phyloP scores from a whole-genome alignment of 2,113 vertebrate genomes.

The Chloebia gouldiae region DNA sequence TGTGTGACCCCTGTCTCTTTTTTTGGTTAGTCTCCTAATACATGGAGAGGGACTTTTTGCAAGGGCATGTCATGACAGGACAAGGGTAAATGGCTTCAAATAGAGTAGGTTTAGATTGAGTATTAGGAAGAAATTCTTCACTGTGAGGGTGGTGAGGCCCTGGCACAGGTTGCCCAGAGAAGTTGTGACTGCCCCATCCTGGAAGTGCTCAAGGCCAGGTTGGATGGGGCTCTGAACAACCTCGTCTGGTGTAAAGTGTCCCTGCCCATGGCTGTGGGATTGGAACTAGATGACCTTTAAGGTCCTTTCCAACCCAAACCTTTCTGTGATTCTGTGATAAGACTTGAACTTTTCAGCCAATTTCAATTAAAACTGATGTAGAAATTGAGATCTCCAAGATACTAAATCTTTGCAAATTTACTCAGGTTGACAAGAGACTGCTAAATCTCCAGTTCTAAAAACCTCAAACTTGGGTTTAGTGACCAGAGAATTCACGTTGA shows the following conservation, averaged over 20 bases:
- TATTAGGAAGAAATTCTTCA: not conserved
- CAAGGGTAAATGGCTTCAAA: not conserved
- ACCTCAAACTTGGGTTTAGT: fast-evolving
- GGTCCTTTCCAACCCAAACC: not conserved
- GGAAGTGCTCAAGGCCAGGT: not conserved
- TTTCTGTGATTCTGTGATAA: not conserved
- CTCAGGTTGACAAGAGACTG: not conserved
- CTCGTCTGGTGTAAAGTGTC: not conserved
- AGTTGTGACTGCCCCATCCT: not conserved
- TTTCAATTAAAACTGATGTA: not conserved
- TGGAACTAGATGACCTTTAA: not conserved
- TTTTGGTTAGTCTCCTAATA: not conserved
- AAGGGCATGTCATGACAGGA: not conserved
- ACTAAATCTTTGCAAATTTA: not conserved
- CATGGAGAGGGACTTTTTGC: not conserved
- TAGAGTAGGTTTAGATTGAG: not conserved
- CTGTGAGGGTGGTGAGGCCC: not conserved
- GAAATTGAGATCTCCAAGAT: not conserved
- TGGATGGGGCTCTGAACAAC: not conserved
- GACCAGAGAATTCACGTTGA: not conserved
- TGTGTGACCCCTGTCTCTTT: not conserved
- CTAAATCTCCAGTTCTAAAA: not conserved
- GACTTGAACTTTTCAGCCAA: not conserved
- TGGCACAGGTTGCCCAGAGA: not conserved
- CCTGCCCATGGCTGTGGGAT: not conserved